phyloP scores from a whole-genome alignment of 2,888 invertebrate species.

The Arrhopalites spinosus region DNA sequence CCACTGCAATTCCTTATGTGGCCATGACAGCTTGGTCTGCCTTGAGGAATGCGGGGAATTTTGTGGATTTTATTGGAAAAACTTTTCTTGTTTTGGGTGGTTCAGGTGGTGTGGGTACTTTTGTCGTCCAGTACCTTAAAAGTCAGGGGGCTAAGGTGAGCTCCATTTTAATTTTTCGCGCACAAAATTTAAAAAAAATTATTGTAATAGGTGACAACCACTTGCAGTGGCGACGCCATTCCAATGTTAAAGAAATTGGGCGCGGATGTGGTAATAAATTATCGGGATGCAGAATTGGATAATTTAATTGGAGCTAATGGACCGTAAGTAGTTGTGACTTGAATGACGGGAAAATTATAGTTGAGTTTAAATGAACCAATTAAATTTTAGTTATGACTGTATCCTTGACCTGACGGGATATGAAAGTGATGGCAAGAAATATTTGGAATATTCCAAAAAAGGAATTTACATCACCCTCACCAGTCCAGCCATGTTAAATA shows the following conservation, averaged over 20 bases:
- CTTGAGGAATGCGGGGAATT: slow-evolving; percentile 67
- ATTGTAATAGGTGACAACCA: slow-evolving; percentile 66
- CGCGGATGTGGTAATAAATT: slow-evolving; percentile 76
- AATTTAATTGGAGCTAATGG: slow-evolving; percentile 67
- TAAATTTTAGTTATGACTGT: slow-evolving; percentile 70
- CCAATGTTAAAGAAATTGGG: slow-evolving; percentile 70
- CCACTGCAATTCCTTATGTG: slow-evolving; percentile 74
- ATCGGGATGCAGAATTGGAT: slow-evolving; percentile 68
- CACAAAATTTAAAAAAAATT: background rate
- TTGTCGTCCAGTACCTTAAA: slow-evolving; percentile 83
- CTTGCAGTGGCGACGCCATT: slow-evolving; percentile 75
- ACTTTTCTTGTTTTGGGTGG: slow-evolving; percentile 82
- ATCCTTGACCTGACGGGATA: slow-evolving; percentile 81
- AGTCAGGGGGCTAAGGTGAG: slow-evolving; percentile 73
- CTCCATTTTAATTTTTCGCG: slow-evolving; percentile 20
- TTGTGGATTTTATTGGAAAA: slow-evolving; percentile 59
- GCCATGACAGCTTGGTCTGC: slow-evolving; percentile 86
- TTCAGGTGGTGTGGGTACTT: slow-evolving; percentile 88
- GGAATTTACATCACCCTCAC: slow-evolving; percentile 78
- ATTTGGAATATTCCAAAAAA: slow-evolving; percentile 58
- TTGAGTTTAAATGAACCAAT: no score
- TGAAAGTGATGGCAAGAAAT: slow-evolving; percentile 58
- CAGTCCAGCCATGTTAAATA: slow-evolving; percentile 77
- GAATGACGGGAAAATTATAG: no score
- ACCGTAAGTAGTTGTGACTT: no score